Percentiles rank a stretch among this genome's conserved stretches.
Evolutionary conservation across 92 coral and sea anemone species (phyloP).

Genomic region (Zoanthus gigantus): DNA sequence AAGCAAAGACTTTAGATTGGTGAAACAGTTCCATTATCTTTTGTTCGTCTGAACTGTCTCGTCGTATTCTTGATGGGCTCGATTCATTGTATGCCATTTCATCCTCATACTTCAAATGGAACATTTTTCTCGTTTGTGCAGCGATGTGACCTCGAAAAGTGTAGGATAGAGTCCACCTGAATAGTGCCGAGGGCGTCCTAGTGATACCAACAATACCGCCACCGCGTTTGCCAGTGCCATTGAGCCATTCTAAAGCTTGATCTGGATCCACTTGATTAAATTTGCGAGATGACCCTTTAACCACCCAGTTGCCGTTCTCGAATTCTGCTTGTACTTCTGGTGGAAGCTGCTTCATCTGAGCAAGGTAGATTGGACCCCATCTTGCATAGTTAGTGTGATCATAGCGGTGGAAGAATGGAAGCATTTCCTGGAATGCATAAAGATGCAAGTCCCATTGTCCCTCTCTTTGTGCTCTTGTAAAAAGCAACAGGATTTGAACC

Average conservation of each 20-base stretch:
- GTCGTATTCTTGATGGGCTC: constrained; percentile 27
- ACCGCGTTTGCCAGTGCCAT: constrained; percentile 46
- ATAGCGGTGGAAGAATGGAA: constrained; percentile 66
- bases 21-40: constrained; percentile 44
- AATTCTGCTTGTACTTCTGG: constrained; percentile 57
- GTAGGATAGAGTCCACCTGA: constrained; percentile 74
- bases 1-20: not conserved
- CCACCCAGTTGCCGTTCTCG: constrained; percentile 61
- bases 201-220: constrained; percentile 73
- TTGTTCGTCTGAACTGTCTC: constrained; percentile 39
- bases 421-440: constrained; percentile 57
- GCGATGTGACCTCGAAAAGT: constrained; percentile 65
- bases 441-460: constrained; percentile 65
- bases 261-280: constrained; percentile 66
- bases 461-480: constrained; percentile 68
- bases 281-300: constrained; percentile 28
- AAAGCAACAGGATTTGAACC: constrained; percentile 62
- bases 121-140: constrained; percentile 41
- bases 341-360: constrained; percentile 65
- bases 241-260: constrained; percentile 71
- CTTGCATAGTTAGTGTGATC: constrained; percentile 58
- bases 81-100: constrained; percentile 6
- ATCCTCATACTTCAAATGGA: constrained; percentile 16
- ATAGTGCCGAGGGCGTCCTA: constrained; percentile 66
- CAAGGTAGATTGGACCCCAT: constrained; percentile 67